Evolutionary conservation across 2,888 invertebrate species (phyloP), one percentile per base, ranked within the genome.

Genomic region (Polydrusus cervinus): DNA sequence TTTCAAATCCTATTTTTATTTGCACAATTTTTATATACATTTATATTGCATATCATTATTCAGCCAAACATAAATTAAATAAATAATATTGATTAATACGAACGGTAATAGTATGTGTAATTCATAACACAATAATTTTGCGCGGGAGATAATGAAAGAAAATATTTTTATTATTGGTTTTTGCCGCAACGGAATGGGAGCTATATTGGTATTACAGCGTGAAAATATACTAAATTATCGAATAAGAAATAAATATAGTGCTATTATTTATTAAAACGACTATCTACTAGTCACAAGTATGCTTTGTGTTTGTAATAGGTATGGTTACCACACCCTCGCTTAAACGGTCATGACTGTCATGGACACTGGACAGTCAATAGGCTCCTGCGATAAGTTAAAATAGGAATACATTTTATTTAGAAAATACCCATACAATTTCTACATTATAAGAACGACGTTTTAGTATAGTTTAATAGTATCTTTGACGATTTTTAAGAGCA

Each of bases 141-240:
- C 53, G 73, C 73, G 73, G 73, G 73, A 73, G 73, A 73, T 73
- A 73, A 67, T 66, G 67, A 67, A 67, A 67, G 66, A 57, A 45
- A 18, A 60, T 34, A 51, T 73, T 73, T 73, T 73, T 60, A 47
- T 57, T 49, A 53, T 68, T 74, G 20, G 68, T 61, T 67, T 53
- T 38, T 43, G 73, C 60, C 13, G 69, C 38, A 70, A 70, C 40
- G 66, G 55, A 74, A 40, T 65, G 69, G 74, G 51, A 64, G 66
- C 71, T 69, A 65, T 70, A 60, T 74, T 70, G 49, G 65, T 49
- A 57, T 38, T 57, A 71, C n/a, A 45, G 55, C 60, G 74, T 69
- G 69, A 69, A 74, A 65, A 74, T 62, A 60, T 43, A 61, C 61
- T 67, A 68, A 69, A 65, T 74, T 74, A 69, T 69, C 60, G 45